phyloP scores from a whole-genome alignment of 2,797 vertebrate genomes.

The Mionectes olivaceus region DNA sequence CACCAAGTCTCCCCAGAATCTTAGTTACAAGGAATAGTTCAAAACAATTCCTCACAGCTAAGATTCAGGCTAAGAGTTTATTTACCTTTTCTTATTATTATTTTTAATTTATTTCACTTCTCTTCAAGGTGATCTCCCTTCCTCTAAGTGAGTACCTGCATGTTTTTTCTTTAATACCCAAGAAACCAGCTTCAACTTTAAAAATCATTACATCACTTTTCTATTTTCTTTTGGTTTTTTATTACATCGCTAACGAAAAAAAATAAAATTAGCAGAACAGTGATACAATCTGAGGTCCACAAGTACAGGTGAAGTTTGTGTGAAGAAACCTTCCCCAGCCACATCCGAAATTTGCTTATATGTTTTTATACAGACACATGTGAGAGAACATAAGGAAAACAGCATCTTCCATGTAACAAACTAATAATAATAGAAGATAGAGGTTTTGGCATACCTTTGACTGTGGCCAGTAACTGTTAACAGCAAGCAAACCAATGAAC shows the following conservation, averaged over 20 bases:
- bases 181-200: slow-evolving; percentile 18
- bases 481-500: slow-evolving; percentile 87
- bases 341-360: not conserved
- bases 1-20: not conserved
- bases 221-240: not conserved
- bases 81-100: not conserved
- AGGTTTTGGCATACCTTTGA: slow-evolving; percentile 64
- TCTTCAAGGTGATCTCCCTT: not conserved
- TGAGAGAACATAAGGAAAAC: slow-evolving; percentile 54
- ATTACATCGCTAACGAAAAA: not conserved
- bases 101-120: not conserved
- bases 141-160: not conserved
- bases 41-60: not conserved
- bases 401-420: slow-evolving; percentile 49
- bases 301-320: not conserved
- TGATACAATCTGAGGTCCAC: not conserved
- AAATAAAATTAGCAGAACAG: not conserved
- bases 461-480: slow-evolving; percentile 79
- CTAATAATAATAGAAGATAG: not conserved
- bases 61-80: not conserved
- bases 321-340: not conserved
- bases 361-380: not conserved
- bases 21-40: not conserved
- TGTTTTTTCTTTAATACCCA: not conserved
- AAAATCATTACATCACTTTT: not conserved